Conservation (phyloP, 2,113 vertebrate species). For the Chionodraco myersi region DNA sequence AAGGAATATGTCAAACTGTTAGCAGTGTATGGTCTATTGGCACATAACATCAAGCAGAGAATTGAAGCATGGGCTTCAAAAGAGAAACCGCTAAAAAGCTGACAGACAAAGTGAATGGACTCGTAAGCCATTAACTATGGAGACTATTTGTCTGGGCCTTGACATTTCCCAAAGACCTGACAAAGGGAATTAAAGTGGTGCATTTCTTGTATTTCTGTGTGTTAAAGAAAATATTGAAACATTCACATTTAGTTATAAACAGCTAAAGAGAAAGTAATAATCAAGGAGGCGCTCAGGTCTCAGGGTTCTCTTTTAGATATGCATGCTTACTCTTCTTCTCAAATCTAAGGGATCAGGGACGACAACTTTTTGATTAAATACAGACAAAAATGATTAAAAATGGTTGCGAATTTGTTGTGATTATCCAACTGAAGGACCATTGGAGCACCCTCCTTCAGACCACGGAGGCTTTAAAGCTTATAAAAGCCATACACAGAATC, state of each 20-base stretch:
- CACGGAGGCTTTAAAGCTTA: background rate
- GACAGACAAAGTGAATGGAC: constrained; percentile 36
- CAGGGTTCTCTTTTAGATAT: background rate
- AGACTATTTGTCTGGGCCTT: constrained; percentile 38
- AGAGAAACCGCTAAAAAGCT: constrained; percentile 45
- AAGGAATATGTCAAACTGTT: constrained; percentile 70
- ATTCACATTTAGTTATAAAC: constrained; percentile 10
- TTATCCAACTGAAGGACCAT: constrained; percentile 9
- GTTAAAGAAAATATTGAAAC: background rate
- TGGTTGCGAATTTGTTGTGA: constrained; percentile 5
- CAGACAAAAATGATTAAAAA: constrained; percentile 1
- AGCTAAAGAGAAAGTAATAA: background rate
- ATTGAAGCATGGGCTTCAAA: constrained; percentile 58
- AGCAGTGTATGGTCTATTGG: constrained; percentile 62
- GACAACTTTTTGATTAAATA: constrained; percentile 9
- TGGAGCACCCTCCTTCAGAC: constrained; percentile 12
- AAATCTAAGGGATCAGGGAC: constrained; percentile 1
- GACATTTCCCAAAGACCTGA: background rate
- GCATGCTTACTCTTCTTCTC: background rate
- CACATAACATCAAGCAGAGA: constrained; percentile 55
- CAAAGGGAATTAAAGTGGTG: no score
- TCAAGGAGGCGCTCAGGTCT: background rate
- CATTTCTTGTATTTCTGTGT: background rate
- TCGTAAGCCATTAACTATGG: constrained; percentile 34
- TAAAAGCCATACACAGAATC: background rate